Conservation (phyloP, 2,888 invertebrate genomes). For the Drosophila neutralis region DNA sequence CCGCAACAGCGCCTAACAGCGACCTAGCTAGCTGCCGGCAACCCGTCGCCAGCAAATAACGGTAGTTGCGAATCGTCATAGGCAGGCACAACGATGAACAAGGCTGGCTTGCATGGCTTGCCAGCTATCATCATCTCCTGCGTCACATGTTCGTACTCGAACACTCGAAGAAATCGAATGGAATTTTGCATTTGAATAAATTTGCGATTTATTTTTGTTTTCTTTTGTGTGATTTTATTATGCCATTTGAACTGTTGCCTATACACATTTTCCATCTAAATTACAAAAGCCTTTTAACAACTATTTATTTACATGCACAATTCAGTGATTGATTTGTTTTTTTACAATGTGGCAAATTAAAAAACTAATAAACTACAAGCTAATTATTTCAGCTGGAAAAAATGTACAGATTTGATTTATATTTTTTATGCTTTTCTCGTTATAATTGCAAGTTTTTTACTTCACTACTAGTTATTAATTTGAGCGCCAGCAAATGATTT, state of each 20-base stretch:
- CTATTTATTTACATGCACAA: constrained; percentile 51
- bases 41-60: no score
- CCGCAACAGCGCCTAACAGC: no score
- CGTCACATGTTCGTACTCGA: no score
- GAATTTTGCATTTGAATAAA: constrained; percentile 13
- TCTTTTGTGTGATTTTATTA: constrained; percentile 24
- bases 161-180: background rate
- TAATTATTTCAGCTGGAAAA: constrained; percentile 49
- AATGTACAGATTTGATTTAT: constrained; percentile 31
- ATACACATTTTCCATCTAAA: constrained; percentile 65
- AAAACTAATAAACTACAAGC: constrained; percentile 59
- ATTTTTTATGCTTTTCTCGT: constrained; percentile 1
- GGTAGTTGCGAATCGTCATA: no score
- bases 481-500: constrained; percentile 46
- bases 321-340: constrained; percentile 18
- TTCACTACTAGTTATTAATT: constrained; percentile 28
- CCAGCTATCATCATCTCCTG: no score
- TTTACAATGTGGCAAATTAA: constrained; percentile 63
- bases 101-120: no score
- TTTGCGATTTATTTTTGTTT: constrained; percentile 29
- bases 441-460: constrained; percentile 7
- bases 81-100: no score
- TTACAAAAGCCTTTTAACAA: constrained; percentile 71
- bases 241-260: constrained; percentile 66
- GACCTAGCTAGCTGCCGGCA: no score